Base-by-base conservation (phyloP, 35 echinoderm and acorn worm species). In the Stichopus chloronotus region DNA sequence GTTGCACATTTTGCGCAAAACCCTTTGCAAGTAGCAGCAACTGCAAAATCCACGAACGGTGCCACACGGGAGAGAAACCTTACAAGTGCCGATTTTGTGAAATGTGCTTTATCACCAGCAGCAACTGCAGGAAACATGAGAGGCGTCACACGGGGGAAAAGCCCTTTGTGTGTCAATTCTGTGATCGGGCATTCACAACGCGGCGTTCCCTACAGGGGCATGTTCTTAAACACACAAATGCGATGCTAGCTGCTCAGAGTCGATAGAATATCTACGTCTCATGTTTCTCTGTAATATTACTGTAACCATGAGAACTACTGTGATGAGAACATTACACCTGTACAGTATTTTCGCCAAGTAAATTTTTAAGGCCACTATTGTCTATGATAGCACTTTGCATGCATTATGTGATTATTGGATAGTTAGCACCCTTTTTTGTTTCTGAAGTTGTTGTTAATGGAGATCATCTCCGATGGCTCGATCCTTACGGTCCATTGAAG, bases 61-160 rank as follows among this genome's bases (percentile, higher is more conserved):
- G 90, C 10, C 95, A 96, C 30, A 86, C 84, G 0, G 95, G 95
- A 20, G 61, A 91, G 58, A 96, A 94, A 55, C 95, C 95, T 7
- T 91, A 79, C 57, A 84, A 87, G 20, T 96, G 95, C 20, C 69
- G 72, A 14, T 79, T 59, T 58, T 91, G 90, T 19, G 90, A 91
- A 4, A 91, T 89, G 76, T 59, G 90, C 53, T 91, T 91, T 53
- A 78, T 57, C 52, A 78, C 68, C 5, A 91, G 90, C 19, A 91
- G 90, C n/a, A 91, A 91, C 65, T 91, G 87, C 11, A 59, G 87
- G 57, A 89, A 89, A 25, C 91, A 92, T 56, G 79, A 82, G 57
- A 61, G 91, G 55, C 53, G 78, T 14, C 91, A 92, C 19, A 92
- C 91, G n/a, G 91, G 91, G 30, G 91, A 92, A 72, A 92, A 84